Percentiles rank a stretch among this genome's conserved stretches.
Evolutionary conservation across 2,113 vertebrate species (phyloP).

Genomic region (Gallinago media): DNA sequence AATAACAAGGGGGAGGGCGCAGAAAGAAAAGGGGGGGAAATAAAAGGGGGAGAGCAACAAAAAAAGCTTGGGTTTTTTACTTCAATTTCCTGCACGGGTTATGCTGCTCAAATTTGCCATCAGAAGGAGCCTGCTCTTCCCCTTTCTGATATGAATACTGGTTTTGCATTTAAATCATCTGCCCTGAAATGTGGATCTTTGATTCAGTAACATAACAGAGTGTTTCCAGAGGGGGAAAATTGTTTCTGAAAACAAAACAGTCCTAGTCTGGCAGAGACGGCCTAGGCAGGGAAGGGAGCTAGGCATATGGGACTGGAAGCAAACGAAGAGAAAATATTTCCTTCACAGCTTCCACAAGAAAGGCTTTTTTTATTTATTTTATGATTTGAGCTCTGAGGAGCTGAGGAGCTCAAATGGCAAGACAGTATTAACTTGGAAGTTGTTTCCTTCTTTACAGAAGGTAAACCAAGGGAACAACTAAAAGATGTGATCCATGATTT

Average conservation of each 20-base stretch:
- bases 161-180: conserved; percentile 47
- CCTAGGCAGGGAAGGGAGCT: not conserved
- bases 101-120: not conserved
- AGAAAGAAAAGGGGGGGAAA: too few species aligned
- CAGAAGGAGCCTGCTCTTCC: conserved; percentile 1
- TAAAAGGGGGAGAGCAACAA: not conserved
- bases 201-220: conserved; percentile 33
- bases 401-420: not conserved
- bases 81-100: not conserved
- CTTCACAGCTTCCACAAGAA: not conserved
- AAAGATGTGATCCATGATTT: not conserved
- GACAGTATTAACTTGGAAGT: not conserved
- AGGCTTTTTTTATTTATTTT: not conserved
- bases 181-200: conserved; percentile 17
- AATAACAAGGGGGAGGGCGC: not conserved
- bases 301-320: not conserved
- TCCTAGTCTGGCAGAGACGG: not conserved
- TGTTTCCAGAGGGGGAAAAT: conserved; percentile 39
- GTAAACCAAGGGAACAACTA: not conserved
- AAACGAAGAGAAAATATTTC: not conserved
- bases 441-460: not conserved
- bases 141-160: not conserved
- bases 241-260: conserved; percentile 46
- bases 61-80: not conserved
- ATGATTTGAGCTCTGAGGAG: not conserved